A percentile compares a stretch with the other conserved stretches of the same genome.
Conservation (phyloP, 2,113 vertebrate species). For the Urocitellus parryii region DNA sequence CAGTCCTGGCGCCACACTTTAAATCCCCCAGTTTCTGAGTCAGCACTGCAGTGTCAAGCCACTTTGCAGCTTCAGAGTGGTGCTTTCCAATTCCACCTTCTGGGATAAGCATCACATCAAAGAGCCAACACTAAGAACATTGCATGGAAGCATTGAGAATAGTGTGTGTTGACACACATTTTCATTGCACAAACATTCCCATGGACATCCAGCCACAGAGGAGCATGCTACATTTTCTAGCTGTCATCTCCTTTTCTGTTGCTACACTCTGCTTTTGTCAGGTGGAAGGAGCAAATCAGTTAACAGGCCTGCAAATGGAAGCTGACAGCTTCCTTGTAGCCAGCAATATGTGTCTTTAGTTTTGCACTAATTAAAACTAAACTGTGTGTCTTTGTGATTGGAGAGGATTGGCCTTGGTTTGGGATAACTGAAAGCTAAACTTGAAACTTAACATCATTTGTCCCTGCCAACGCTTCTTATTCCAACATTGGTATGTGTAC, state of each 20-base stretch:
- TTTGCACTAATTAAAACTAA: not conserved
- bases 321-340: not conserved
- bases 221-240: not conserved
- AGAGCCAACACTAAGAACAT: not conserved
- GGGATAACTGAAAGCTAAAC: not conserved
- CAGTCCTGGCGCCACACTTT: not conserved
- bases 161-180: not conserved
- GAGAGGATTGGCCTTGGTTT: not conserved
- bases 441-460: not conserved
- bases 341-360: not conserved
- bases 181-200: not conserved
- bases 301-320: not conserved
- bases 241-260: not conserved
- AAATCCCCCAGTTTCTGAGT: not conserved
- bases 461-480: not conserved
- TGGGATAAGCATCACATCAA: not conserved
- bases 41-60: not conserved
- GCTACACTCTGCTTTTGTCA: not conserved
- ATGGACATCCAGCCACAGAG: not conserved
- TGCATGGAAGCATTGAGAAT: not conserved
- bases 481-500: not conserved
- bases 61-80: not conserved
- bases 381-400: not conserved
- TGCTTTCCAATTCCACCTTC: not conserved
- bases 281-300: conserved; percentile 3